phyloP scores from a whole-genome alignment of 2,888 invertebrate species.

The Allolobophora icterica region DNA sequence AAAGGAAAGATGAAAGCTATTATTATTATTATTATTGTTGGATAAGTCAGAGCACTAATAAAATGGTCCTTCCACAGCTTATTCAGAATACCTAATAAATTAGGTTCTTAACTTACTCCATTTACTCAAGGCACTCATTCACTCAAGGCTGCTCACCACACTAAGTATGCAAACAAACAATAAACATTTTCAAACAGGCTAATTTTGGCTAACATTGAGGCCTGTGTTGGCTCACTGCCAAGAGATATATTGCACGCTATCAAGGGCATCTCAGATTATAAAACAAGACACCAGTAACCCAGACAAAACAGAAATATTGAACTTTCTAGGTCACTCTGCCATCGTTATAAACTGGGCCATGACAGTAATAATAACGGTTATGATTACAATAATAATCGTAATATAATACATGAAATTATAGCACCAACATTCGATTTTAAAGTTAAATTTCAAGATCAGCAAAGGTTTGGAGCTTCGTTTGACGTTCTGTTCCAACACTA shows the following conservation, averaged over 20 bases:
- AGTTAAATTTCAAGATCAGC: not conserved
- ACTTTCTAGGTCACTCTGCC: not conserved
- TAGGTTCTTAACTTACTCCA: not conserved
- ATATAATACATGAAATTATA: not conserved
- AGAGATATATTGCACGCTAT: not conserved
- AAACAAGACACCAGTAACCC: not conserved
- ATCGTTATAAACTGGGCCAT: not conserved
- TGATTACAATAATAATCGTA: no score
- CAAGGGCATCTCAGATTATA: not conserved
- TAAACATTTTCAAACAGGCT: not conserved
- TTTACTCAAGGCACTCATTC: not conserved
- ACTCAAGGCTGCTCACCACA: not conserved
- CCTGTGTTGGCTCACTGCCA: slow-evolving; percentile 1
- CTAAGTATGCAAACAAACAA: not conserved
- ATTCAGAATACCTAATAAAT: not conserved
- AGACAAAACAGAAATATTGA: not conserved
- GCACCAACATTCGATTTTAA: not conserved
- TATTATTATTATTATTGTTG: no score
- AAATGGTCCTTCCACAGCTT: no score
- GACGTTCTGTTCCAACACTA: not conserved
- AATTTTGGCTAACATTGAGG: not conserved
- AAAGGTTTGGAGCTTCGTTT: not conserved
- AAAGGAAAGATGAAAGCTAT: no score
- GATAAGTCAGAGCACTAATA: no score
- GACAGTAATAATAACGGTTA: not conserved